These are phyloP conservation scores for Malurus alboscapulatus DNA, from an alignment of 2,113 vertebrate genomes.

Conservation along the genomic window DNA sequence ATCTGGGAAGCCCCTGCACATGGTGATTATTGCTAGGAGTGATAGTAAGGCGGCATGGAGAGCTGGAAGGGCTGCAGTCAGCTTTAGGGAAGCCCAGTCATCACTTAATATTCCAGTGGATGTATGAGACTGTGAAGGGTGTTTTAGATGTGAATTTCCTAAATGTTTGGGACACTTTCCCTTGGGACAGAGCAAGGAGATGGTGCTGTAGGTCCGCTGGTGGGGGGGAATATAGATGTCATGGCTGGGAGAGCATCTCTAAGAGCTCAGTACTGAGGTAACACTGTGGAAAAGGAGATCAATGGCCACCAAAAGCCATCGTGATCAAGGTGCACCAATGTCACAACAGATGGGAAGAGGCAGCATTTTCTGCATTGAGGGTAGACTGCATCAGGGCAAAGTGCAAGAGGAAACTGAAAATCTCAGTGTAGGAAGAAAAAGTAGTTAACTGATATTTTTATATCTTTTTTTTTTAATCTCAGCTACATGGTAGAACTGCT, in stretches of 20 bases:
- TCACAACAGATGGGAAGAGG: not conserved
- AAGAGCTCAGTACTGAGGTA: not conserved
- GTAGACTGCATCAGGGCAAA: not conserved
- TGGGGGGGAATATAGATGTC: not conserved
- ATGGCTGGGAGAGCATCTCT: not conserved
- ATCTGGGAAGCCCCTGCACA: rapidly evolving
- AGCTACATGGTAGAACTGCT: not conserved
- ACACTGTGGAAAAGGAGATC: not conserved
- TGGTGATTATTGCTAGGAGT: not conserved
- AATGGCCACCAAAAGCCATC: not conserved
- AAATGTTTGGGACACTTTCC: not conserved
- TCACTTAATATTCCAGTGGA: not conserved
- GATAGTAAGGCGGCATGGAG: not conserved
- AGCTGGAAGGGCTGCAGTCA: not conserved
- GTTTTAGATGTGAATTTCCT: not conserved
- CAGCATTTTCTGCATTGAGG: not conserved
- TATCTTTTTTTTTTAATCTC: too few relatives aligned
- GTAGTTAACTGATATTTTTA: not conserved
- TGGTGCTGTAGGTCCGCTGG: not conserved
- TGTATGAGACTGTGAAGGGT: not conserved
- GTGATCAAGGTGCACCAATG: not conserved
- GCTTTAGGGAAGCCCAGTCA: not conserved
- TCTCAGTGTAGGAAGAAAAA: not conserved
- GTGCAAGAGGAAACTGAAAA: not conserved
- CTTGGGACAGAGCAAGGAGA: not conserved